Evolutionary conservation across 2,888 invertebrate genomes (phyloP), one percentile per base, ranked within the genome.

Genomic region (Cremastobaeus sp.): DNA sequence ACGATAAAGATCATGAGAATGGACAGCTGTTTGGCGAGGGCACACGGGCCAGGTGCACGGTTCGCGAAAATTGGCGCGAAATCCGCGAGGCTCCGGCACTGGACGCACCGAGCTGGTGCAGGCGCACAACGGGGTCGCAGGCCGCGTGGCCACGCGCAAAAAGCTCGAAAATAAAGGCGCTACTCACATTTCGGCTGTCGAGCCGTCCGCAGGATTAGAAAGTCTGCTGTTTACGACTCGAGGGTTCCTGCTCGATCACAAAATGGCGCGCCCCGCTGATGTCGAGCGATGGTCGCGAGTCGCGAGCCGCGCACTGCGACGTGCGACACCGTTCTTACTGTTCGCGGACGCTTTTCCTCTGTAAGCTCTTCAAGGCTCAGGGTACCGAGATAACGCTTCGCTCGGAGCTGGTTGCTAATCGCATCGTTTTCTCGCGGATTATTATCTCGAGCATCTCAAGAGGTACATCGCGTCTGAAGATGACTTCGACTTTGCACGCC

Each of bases 221-320:
- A 50, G 54, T 62, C 47, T 32, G 37, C 41, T 74, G 60, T 74
- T 74, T 74, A 74, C 70, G 55, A 70, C 69, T 70, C 47, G 60
- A 20, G 41, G 62, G 41, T 35, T 47, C 48, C 60, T 64, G 48
- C 59, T 64, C 39, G 74, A 64, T 70, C 74, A 74, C 74, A 74
- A 74, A 74, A 74, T 74, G 74, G 74, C 74, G 74, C 70, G 65
- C 11, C 54, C 64, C 69, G 65, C 68, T 45, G 73, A 60, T 60
- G 48, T 64, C 32, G 32, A 25, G 62, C 15, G n/a, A n/a, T n/a
- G n/a, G n/a, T n/a, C n/a, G n/a, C n/a, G n/a, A n/a, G n/a, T n/a
- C n/a, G n/a, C n/a, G n/a, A n/a, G n/a, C n/a, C n/a, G 28, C 4
- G 12, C 21, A 21, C 28, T 39, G 54, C 11, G 9, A 35, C 30